These are phyloP conservation scores for Aelia acuminata DNA, from an alignment of 2,888 invertebrate genomes.

Conservation along the genomic window DNA sequence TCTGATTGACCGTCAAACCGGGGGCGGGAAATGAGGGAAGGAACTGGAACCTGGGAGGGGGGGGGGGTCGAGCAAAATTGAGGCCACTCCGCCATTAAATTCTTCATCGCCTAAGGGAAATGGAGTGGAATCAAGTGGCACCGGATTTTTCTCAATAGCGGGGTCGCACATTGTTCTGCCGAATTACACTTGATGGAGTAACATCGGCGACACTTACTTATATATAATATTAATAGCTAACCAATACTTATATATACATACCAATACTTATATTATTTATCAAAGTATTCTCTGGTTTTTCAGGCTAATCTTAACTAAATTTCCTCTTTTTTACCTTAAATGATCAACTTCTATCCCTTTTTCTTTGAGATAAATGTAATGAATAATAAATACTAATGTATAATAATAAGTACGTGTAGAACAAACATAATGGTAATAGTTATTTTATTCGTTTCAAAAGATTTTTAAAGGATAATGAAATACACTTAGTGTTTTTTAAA, in stretches of 20 bases:
- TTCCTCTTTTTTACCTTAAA: no score
- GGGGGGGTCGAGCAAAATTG: neutral
- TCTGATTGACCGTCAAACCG: conserved; percentile 34
- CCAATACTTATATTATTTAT: no score
- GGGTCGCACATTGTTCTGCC: conserved; percentile 24
- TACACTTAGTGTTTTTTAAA: no score
- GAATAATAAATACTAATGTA: no score
- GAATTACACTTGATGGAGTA: neutral
- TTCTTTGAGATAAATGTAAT: no score
- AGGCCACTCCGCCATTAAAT: conserved; percentile 9
- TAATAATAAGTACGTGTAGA: no score
- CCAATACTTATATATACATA: neutral
- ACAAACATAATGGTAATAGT: no score
- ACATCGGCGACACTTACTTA: neutral
- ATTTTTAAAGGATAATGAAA: no score
- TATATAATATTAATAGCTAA: neutral
- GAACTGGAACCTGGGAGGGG: neutral
- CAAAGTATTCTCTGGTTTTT: no score
- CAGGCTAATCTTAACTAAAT: no score
- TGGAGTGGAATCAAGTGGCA: conserved; percentile 38
- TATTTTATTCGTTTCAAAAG: no score
- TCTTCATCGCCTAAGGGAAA: conserved; percentile 24
- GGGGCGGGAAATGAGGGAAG: conserved; percentile 9
- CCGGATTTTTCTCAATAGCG: neutral
- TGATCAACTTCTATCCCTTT: no score